These are phyloP conservation scores for Staurois parvus DNA, from an alignment of 2,797 vertebrate genomes.

Conservation along the genomic window DNA sequence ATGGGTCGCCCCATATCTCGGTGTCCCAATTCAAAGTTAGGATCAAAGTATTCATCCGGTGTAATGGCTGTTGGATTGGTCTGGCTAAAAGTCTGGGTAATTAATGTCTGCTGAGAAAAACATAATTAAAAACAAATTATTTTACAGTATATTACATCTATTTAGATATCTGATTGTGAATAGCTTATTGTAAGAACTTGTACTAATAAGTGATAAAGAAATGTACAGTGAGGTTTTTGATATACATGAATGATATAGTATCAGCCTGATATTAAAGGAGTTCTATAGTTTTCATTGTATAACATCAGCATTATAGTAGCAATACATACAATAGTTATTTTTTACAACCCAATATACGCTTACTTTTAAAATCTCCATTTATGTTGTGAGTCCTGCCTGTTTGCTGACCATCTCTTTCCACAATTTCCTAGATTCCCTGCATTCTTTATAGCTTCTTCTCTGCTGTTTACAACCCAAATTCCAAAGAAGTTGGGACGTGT, in stretches of 20 bases:
- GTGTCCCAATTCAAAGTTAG: conserved; percentile 81
- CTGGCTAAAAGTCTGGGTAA: conserved; percentile 91
- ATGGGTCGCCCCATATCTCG: conserved; percentile 93
- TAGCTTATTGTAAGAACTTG: background rate
- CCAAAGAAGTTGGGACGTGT: no score
- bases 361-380: no score
- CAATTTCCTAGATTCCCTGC: no score
- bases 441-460: no score
- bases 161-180: background rate
- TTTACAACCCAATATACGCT: no score
- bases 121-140: background rate
- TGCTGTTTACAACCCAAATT: no score
- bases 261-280: background rate
- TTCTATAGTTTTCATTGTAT: no score
- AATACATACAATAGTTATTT: no score
- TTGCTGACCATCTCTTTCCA: no score
- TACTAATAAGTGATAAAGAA: background rate
- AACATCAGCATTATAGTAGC: no score
- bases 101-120: conserved; percentile 80
- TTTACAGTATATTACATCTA: background rate
- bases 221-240: background rate
- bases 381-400: no score
- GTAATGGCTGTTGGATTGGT: conserved; percentile 92
- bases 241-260: background rate
- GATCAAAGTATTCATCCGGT: conserved; percentile 96